Percentiles rank a stretch among this genome's conserved stretches.
Conservation (phyloP, 1,140 invertebrate species). For the Spodoptera litura region DNA sequence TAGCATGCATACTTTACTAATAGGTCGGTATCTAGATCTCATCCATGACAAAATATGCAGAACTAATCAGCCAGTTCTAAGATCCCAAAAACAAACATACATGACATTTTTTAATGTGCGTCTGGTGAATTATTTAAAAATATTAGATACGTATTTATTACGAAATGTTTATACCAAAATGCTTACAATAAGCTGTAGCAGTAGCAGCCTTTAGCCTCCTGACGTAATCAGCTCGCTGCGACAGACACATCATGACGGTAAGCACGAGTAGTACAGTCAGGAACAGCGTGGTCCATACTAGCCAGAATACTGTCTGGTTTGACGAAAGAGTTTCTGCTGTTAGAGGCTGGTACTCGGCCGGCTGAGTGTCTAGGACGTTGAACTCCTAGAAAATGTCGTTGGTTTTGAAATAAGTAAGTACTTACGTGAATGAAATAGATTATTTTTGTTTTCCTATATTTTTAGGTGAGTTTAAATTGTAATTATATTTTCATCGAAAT, state of each 20-base stretch:
- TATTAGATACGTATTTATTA: too few species aligned
- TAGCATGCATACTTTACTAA: background rate
- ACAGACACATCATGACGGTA: constrained; percentile 92
- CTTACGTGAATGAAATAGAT: too few species aligned
- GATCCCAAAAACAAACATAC: too few species aligned
- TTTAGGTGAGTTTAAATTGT: too few species aligned
- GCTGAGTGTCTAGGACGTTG: constrained; percentile 95
- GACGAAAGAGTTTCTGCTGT: constrained; percentile 84
- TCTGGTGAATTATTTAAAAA: too few species aligned
- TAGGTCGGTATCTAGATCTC: too few species aligned
- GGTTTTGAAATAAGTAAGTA: too few species aligned
- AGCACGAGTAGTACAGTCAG: constrained; percentile 92
- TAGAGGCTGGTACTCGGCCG: constrained; percentile 89
- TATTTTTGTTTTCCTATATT: too few species aligned
- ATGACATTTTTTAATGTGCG: too few species aligned
- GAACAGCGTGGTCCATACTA: constrained; percentile 93
- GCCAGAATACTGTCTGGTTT: constrained; percentile 91
- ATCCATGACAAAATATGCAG: background rate
- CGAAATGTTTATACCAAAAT: background rate
- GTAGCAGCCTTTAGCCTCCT: constrained; percentile 97
- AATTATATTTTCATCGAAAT: background rate
- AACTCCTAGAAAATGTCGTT: constrained; percentile 88
- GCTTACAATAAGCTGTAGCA: constrained; percentile 95
- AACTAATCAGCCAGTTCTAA: background rate
- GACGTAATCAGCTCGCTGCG: constrained; percentile 93